Evolutionary conservation across 2,888 invertebrate species (phyloP).

Genomic region (Amblyjoppa fuscipennis): DNA sequence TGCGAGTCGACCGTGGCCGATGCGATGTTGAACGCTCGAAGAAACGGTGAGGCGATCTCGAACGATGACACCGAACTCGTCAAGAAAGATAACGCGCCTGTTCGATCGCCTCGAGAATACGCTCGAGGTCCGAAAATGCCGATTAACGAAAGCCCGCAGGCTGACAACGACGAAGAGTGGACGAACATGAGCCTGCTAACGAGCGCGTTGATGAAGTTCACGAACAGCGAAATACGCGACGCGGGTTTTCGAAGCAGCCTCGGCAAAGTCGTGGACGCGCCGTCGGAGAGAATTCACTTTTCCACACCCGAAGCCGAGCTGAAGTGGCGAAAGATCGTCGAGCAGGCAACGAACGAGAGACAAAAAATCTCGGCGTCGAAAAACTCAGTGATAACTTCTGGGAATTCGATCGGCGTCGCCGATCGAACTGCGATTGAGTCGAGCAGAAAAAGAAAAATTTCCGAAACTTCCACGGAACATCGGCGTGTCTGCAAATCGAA

Average conservation of each 20-base stretch:
- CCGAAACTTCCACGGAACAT: background rate
- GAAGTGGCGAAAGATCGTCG: conserved; percentile 84
- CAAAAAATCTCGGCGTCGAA: conserved; percentile 56
- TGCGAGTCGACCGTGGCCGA: conserved; percentile 71
- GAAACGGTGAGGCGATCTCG: conserved; percentile 70
- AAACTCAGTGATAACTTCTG: background rate
- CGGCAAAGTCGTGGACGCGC: conserved; percentile 73
- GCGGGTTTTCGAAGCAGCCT: conserved; percentile 72
- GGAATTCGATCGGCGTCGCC: too few relatives aligned
- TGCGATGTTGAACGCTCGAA: conserved; percentile 44
- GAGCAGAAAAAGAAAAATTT: background rate
- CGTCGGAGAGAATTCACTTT: conserved; percentile 71
- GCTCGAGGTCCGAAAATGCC: conserved; percentile 72
- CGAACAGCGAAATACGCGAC: conserved; percentile 71
- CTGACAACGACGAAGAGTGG: conserved; percentile 76
- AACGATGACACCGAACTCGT: conserved; percentile 29
- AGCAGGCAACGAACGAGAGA: conserved; percentile 85
- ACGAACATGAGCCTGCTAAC: conserved; percentile 76
- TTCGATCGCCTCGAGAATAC: conserved; percentile 69
- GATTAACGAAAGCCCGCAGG: conserved; percentile 71
- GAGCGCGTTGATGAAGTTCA: conserved; percentile 71
- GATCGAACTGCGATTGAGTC: too few relatives aligned
- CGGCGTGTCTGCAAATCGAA: background rate
- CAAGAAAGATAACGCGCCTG: background rate
- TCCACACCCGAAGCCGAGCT: conserved; percentile 77